phyloP scores from a whole-genome alignment of 2,113 vertebrate species.

The Atlantisia rogersi region DNA sequence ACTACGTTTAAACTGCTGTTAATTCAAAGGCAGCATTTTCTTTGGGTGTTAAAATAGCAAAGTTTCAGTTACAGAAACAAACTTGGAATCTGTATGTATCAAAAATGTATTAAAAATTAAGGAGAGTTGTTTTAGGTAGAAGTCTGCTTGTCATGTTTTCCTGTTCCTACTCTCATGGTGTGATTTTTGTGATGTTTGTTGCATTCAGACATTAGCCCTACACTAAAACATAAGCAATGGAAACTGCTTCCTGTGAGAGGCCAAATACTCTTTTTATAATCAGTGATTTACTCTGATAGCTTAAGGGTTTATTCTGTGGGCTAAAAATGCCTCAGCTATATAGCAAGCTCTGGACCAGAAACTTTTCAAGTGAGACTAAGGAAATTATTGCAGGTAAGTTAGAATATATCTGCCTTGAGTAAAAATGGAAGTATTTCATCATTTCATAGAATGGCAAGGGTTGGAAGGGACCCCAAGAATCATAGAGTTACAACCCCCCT shows the following conservation, averaged over 20 bases:
- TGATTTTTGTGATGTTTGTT: not conserved
- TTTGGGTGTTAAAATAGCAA: not conserved
- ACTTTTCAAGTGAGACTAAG: not conserved
- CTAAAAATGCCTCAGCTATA: not conserved
- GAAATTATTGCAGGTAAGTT: not conserved
- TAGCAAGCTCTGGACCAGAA: not conserved
- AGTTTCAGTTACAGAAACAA: not conserved
- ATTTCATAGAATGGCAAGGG: too few relatives aligned
- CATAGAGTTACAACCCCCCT: too few relatives aligned
- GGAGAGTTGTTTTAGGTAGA: not conserved
- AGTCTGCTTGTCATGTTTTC: not conserved
- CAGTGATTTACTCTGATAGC: not conserved
- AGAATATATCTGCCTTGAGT: not conserved
- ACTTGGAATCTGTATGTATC: not conserved
- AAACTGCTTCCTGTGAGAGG: not conserved
- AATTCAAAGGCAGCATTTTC: not conserved
- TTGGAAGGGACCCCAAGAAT: too few relatives aligned
- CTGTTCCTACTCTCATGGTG: not conserved
- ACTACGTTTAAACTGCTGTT: not conserved
- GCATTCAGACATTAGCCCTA: not conserved
- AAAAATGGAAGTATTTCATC: not conserved
- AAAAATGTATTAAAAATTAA: not conserved
- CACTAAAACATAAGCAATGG: not conserved
- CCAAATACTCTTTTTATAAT: not conserved
- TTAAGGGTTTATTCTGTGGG: not conserved